Conservation (phyloP, 2,888 invertebrate species). For the Ichneumon xanthorius region DNA sequence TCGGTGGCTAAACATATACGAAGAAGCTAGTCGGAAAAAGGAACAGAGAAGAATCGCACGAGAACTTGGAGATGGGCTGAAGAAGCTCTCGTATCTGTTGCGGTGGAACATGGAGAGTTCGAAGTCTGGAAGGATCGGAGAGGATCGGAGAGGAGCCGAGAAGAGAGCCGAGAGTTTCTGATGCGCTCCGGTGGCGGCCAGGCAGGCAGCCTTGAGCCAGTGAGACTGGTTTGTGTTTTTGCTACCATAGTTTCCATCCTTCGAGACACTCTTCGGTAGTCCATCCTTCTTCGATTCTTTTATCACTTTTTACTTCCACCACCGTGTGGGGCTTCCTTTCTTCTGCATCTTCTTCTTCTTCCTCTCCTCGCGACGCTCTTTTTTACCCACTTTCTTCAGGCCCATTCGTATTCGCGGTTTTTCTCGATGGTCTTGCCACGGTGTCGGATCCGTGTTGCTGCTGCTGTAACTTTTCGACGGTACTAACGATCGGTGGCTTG, state of each 20-base stretch:
- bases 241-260: conserved; percentile 83
- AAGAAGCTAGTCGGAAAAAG: conserved; percentile 42
- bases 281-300: conserved; percentile 79
- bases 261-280: conserved; percentile 79
- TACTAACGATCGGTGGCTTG: not conserved
- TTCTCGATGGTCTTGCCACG: conserved; percentile 55
- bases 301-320: conserved; percentile 71
- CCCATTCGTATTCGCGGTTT: conserved; percentile 55
- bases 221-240: conserved; percentile 85
- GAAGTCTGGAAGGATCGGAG: conserved; percentile 35
- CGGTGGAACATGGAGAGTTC: conserved; percentile 57
- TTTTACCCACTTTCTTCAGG: conserved; percentile 55
- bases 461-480: conserved; percentile 8
- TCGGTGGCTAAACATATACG: conserved; percentile 29
- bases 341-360: conserved; percentile 65
- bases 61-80: conserved; percentile 65
- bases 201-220: conserved; percentile 83
- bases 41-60: conserved; percentile 67
- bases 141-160: conserved; percentile 36
- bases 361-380: conserved; percentile 66
- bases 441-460: conserved; percentile 22
- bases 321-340: conserved; percentile 64
- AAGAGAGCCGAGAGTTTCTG: conserved; percentile 51
- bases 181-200: conserved; percentile 51
- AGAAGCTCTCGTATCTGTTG: conserved; percentile 34